Evolutionary conservation across 1,140 invertebrate genomes (phyloP).

Genomic region (Oncopodura yosiiana): DNA sequence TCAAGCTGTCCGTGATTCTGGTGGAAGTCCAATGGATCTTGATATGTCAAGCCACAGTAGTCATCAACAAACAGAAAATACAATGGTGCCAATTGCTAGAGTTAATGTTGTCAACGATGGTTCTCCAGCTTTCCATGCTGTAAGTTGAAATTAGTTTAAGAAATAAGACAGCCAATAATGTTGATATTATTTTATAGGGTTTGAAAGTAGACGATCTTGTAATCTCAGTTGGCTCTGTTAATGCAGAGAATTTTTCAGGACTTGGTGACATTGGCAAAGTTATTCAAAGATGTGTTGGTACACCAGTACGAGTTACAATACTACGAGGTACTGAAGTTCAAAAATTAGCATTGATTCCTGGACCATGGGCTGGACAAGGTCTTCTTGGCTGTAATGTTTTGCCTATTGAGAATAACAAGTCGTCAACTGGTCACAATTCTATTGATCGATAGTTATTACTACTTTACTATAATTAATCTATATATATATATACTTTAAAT

Average conservation of each 20-base stretch:
- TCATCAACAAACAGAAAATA: constrained; percentile 8
- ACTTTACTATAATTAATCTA: no score
- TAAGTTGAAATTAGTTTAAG: constrained; percentile 41
- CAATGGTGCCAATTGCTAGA: constrained; percentile 55
- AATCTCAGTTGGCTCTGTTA: constrained; percentile 73
- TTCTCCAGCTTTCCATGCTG: constrained; percentile 70
- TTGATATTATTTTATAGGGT: constrained; percentile 49
- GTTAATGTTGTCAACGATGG: constrained; percentile 60
- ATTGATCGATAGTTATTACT: no score
- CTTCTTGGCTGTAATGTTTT: constrained; percentile 66
- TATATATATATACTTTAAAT: no score
- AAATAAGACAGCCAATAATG: background rate
- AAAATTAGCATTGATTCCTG: constrained; percentile 52
- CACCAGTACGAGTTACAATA: constrained; percentile 51
- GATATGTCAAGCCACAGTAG: background rate
- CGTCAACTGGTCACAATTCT: no score
- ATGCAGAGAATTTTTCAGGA: constrained; percentile 58
- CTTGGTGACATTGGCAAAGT: constrained; percentile 55
- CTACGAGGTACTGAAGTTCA: constrained; percentile 46
- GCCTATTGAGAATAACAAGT: no score
- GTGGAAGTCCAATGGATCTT: constrained; percentile 1
- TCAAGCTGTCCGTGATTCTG: background rate
- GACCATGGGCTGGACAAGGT: constrained; percentile 59
- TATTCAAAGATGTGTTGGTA: constrained; percentile 62
- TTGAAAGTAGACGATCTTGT: constrained; percentile 61